phyloP scores from a whole-genome alignment of 2,797 vertebrate genomes.

The Pangasius djambal region DNA sequence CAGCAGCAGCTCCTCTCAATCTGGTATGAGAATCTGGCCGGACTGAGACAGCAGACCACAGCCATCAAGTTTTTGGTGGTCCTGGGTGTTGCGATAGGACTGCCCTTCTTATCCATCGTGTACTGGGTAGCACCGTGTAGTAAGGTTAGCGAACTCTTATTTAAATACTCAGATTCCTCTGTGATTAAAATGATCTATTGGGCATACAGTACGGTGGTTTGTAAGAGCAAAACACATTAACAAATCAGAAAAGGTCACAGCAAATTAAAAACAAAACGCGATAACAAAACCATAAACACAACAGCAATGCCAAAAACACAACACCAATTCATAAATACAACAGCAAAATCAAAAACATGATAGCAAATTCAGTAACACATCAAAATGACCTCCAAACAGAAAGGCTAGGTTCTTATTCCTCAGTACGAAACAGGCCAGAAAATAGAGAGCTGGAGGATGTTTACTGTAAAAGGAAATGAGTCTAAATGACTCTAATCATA shows the following conservation, averaged over 20 bases:
- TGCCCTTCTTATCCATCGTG: slow-evolving; percentile 88
- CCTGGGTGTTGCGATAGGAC: slow-evolving; percentile 85
- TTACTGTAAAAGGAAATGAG: background rate
- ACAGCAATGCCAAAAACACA: background rate
- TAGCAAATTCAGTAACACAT: background rate
- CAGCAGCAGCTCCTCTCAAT: slow-evolving; percentile 97
- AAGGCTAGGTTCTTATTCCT: background rate
- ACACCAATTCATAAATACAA: background rate
- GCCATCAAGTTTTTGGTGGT: slow-evolving; percentile 93
- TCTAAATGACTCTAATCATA: background rate
- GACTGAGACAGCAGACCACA: slow-evolving; percentile 93
- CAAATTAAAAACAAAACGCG: background rate
- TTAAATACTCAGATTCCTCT: background rate
- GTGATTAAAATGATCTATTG: background rate
- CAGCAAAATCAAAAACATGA: background rate
- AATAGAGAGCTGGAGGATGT: background rate
- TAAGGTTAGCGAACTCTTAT: slow-evolving; percentile 76
- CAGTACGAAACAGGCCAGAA: background rate
- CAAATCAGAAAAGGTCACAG: background rate
- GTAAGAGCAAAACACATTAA: background rate
- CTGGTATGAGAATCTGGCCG: slow-evolving; percentile 96
- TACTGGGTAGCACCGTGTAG: slow-evolving; percentile 96
- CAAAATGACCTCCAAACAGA: background rate
- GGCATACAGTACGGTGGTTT: background rate
- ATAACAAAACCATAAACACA: background rate